A percentile compares a stretch with the other conserved stretches of the same genome.
Conservation (phyloP, 2,797 vertebrate genomes). For the Bothrops alternatus region DNA sequence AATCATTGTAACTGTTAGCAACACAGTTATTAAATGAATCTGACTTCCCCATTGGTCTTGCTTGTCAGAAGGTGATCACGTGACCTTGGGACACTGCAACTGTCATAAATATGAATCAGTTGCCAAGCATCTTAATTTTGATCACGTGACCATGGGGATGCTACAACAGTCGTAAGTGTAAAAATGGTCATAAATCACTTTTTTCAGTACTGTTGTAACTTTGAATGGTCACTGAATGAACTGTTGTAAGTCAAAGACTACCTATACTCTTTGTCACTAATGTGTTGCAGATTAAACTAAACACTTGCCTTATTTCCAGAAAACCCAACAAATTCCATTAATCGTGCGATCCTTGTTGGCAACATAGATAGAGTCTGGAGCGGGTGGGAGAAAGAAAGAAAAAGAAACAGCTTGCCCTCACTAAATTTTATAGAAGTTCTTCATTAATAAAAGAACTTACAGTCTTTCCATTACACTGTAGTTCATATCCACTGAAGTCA, state of each 20-base stretch:
- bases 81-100: background rate
- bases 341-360: slow-evolving; percentile 87
- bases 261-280: background rate
- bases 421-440: background rate
- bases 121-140: background rate
- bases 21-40: background rate
- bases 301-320: slow-evolving; percentile 92
- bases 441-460: background rate
- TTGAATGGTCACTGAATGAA: background rate
- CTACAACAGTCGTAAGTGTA: background rate
- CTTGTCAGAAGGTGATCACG: background rate
- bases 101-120: background rate
- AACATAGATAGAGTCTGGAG: slow-evolving; percentile 92
- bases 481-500: background rate
- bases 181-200: background rate
- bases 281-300: background rate
- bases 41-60: background rate
- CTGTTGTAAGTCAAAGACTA: background rate
- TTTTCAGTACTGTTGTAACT: background rate
- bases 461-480: background rate
- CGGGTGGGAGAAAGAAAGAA: slow-evolving; percentile 1
- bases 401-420: background rate
- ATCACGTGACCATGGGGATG: background rate
- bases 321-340: slow-evolving; percentile 95
- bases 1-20: too few relatives aligned